phyloP scores from a whole-genome alignment of 2,113 vertebrate genomes.

The Struthio camelus region DNA sequence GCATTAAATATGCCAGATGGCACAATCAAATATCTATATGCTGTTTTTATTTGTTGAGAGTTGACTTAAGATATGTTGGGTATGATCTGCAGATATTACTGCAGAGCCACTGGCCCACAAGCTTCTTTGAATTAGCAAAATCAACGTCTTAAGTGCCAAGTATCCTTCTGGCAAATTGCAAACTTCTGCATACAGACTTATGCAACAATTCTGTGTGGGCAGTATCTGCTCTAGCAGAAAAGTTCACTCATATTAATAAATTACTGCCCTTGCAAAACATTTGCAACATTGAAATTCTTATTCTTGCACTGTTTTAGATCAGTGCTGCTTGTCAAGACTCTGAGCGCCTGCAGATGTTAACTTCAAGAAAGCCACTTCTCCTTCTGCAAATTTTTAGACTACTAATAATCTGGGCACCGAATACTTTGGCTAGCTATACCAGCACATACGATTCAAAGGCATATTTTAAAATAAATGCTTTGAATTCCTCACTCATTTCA shows the following conservation, averaged over 20 bases:
- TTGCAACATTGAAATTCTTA: background rate
- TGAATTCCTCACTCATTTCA: background rate
- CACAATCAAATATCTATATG: background rate
- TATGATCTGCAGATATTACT: background rate
- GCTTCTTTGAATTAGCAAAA: background rate
- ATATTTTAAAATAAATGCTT: background rate
- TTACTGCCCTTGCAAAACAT: background rate
- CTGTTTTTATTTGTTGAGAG: background rate
- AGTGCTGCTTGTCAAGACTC: background rate
- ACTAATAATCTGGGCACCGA: background rate
- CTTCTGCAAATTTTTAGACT: background rate
- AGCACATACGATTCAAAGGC: background rate
- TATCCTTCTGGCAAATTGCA: background rate
- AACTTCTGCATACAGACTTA: background rate
- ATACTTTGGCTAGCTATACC: background rate
- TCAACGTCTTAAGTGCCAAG: background rate
- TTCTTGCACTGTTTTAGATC: background rate
- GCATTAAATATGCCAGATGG: background rate
- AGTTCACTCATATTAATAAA: background rate
- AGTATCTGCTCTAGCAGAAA: background rate
- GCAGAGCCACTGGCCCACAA: background rate
- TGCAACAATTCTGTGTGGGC: background rate
- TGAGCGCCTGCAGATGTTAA: background rate
- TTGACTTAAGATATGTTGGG: background rate
- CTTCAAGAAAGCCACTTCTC: background rate